Evolutionary conservation across 2,113 vertebrate genomes (phyloP), one percentile per base, ranked within the genome.

Genomic region (Chloropsis cyanopogon): DNA sequence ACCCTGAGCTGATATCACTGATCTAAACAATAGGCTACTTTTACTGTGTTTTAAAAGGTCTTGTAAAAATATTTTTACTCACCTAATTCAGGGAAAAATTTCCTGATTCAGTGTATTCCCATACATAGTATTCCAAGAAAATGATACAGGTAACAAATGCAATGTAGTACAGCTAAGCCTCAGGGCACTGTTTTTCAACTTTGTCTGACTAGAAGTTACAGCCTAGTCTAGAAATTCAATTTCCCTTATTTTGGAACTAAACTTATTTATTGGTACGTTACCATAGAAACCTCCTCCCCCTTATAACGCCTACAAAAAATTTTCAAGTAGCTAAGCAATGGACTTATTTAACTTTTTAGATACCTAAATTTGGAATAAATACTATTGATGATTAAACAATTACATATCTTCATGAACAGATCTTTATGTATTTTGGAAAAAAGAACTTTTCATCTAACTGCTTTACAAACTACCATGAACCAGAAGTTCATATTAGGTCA

Each of bases 231-330:
- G 47, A 90, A 88, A 86, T 66, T 56, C 26, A 42, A n/a, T 81
- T 90, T 90, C 47, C 60, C 75, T 83, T 92, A 83, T 78, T 92
- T 94, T 81, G 61, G 60, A 90, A 96, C 90, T 52, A 93, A 93
- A 83, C 41, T 72, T 92, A 90, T 84, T 92, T 95, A 88, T 70
- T 77, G 23, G 60, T 63, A 82, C 29, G 88, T 93, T 92, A 91
- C 85, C 79, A 83, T 90, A 93, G 94, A 94, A 96, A 94, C 88
- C 6, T 73, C n/a, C 47, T 61, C 44, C 42, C 24, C 28, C 53
- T 78, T 81, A 3, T 25, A 87, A 84, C 37, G 72, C 68, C 68
- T 52, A 88, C 47, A 80, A 95, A 86, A 88, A 56, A 2, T 3
- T 29, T 86, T 73, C 31, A 85, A 71, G 85, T 64, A 78, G 41